Conservation (phyloP, 35 echinoderm and acorn worm species). For the Diadema setosum region DNA sequence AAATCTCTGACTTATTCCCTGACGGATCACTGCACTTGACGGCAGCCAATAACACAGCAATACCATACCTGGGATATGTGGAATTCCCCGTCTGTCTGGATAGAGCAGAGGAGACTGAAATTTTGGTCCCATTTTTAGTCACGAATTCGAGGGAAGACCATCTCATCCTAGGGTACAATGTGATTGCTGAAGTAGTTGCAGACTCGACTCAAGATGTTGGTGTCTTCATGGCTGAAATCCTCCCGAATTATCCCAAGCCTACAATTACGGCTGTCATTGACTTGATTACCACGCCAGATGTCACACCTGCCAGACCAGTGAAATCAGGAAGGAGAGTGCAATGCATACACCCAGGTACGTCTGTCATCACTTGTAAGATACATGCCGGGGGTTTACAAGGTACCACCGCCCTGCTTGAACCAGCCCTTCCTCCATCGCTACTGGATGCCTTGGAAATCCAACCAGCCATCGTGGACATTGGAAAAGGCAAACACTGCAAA, state of each 20-base stretch:
- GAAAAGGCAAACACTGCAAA: background rate
- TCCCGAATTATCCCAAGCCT: background rate
- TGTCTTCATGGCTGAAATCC: background rate
- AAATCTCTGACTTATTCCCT: background rate
- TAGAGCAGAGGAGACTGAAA: background rate
- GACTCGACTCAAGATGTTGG: background rate
- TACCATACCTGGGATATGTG: slow-evolving; percentile 23
- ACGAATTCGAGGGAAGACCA: too few species aligned
- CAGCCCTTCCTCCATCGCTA: background rate
- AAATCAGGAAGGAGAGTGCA: background rate
- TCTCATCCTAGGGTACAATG: too few species aligned
- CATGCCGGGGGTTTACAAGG: background rate
- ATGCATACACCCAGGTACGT: background rate
- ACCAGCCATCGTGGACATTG: background rate
- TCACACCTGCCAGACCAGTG: background rate
- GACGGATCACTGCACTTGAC: slow-evolving; percentile 1
- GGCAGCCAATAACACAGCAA: slow-evolving; percentile 6
- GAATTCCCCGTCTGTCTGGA: background rate
- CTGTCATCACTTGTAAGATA: background rate
- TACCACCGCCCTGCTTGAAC: background rate
- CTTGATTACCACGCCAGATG: background rate
- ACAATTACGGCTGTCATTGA: background rate
- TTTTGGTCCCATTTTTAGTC: too few species aligned
- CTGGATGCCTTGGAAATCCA: background rate
- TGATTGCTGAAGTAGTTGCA: background rate